Base-by-base conservation (phyloP, 2,797 vertebrate species). In the Falco columbarius region DNA sequence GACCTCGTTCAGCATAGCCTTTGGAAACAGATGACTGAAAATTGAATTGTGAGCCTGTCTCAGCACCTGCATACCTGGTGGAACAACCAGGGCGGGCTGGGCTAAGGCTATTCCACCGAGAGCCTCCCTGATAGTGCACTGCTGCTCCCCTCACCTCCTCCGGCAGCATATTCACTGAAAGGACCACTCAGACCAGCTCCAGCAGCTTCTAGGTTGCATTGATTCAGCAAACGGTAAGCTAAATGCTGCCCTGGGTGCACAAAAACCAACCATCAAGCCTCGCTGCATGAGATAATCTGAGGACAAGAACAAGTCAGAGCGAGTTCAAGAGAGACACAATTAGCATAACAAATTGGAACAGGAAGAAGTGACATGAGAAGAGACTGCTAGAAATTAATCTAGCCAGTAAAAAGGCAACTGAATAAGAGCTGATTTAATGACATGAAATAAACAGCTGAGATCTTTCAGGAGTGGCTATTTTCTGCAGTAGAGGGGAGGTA, bases 361-460 rank as follows among this genome's bases (percentile, higher is more conserved):
- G 58, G n/a, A 87, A 91, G 61, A 68, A 18, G 56, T 47, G 40
- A 34, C 29, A 21, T 30, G 55, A 84, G n/a, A 76, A 82, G 14
- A 44, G 27, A 58, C 18, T 66, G 58, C 61, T 59, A 87, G 55
- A 90, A 95, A 94, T 73, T 92, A 73, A 76, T 55, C 59, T 22
- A 52, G n/a, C 44, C 27, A 70, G n/a, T 76, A 52, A 95, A 93
- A 90, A 67, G 32, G 12, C 34, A 95, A 70, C 26, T 46, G 38
- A 79, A 6, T 32, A 79, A 76, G 27, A 90, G 66, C 8, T 62
- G 63, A 82, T 89, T 89, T 84, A 80, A 85, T 92, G 18, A 13
- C 36, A 76, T 26, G 7, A 89, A 94, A 92, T 34, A 80, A 91
- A 70, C 12, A 79, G 27, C 30, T 52, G 10, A 79, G 36, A 18